These are phyloP conservation scores for Nomada flava DNA, from an alignment of 2,888 invertebrate species.

Conservation along the genomic window DNA sequence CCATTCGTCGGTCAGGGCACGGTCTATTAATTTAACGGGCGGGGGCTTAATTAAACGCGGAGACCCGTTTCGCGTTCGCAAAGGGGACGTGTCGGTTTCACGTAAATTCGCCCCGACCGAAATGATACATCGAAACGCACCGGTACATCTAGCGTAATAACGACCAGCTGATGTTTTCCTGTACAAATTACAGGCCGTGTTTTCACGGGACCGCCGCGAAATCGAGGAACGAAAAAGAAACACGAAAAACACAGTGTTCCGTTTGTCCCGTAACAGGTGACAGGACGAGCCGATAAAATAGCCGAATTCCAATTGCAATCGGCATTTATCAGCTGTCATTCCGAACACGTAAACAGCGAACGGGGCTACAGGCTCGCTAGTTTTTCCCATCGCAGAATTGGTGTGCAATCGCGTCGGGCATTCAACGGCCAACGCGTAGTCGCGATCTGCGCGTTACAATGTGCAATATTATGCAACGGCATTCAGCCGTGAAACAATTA, in stretches of 20 bases:
- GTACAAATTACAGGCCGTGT: conserved; percentile 38
- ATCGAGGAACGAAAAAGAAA: conserved; percentile 14
- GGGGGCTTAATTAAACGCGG: conserved; percentile 24
- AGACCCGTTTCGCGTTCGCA: background rate
- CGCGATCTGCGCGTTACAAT: conserved; percentile 63
- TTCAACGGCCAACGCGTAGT: conserved; percentile 34
- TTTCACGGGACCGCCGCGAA: background rate
- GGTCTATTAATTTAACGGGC: conserved; percentile 26
- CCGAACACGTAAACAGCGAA: conserved; percentile 67
- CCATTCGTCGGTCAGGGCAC: background rate
- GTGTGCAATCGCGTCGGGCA: conserved; percentile 38
- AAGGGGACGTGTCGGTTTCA: background rate
- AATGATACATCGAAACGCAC: conserved; percentile 26
- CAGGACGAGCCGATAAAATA: conserved; percentile 61
- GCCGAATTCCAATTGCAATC: conserved; percentile 60
- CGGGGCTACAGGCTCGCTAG: conserved; percentile 6
- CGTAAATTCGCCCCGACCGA: background rate
- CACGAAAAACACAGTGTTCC: conserved; percentile 24
- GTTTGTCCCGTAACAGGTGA: conserved; percentile 64
- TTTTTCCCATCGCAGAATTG: conserved; percentile 42
- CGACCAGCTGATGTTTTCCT: background rate
- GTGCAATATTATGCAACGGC: conserved; percentile 69
- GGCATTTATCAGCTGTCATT: conserved; percentile 71
- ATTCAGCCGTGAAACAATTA: conserved; percentile 72
- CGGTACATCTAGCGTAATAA: conserved; percentile 5